These are phyloP conservation scores for Anthoscopus minutus DNA, from an alignment of 2,113 vertebrate genomes.

Conservation along the genomic window DNA sequence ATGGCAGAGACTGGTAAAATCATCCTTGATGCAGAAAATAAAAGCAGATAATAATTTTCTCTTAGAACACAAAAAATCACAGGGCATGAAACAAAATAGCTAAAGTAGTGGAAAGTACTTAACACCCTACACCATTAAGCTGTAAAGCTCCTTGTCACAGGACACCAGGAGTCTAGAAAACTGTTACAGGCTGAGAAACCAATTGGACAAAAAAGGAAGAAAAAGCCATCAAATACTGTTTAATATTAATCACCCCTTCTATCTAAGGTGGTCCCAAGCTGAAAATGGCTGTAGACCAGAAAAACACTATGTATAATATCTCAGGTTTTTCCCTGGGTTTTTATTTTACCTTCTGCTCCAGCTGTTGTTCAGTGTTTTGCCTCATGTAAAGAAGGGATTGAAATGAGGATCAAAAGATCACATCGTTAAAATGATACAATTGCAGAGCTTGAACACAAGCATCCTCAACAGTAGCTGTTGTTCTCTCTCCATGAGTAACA, in stretches of 20 bases:
- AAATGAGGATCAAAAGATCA: background rate
- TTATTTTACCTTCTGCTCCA: background rate
- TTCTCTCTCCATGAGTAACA: background rate
- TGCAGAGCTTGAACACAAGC: background rate
- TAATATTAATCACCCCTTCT: background rate
- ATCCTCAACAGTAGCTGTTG: background rate
- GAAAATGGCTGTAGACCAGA: background rate
- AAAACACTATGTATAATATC: background rate
- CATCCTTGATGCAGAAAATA: background rate
- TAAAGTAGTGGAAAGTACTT: background rate
- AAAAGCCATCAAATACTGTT: background rate
- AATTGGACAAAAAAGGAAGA: background rate
- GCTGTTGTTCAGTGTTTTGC: background rate
- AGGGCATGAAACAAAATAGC: background rate
- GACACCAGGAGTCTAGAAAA: background rate
- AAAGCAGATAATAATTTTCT: background rate
- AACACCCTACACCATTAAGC: accelerated
- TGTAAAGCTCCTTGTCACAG: background rate
- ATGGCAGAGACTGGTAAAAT: background rate
- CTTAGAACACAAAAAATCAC: background rate
- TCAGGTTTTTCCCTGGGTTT: background rate
- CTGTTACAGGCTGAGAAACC: background rate
- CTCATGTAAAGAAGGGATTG: background rate
- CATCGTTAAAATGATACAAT: background rate
- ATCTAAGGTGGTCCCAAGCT: background rate